These are phyloP conservation scores for Agrotis clavis DNA, from an alignment of 2,888 invertebrate species.

Conservation along the genomic window DNA sequence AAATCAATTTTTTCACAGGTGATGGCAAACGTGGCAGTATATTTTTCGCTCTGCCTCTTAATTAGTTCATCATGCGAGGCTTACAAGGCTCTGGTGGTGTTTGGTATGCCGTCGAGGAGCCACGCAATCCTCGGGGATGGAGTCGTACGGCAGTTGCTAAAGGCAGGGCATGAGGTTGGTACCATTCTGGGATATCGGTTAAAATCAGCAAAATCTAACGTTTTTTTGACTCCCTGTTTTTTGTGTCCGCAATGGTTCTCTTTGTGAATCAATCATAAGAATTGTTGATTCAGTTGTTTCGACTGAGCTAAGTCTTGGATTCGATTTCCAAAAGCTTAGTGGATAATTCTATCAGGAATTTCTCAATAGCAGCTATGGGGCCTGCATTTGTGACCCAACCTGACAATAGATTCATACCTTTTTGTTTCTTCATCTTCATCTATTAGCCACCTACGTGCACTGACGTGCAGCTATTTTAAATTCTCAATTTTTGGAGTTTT, in stretches of 20 bases:
- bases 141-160: constrained; percentile 68
- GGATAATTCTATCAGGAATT: no score
- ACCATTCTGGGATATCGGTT: neutral
- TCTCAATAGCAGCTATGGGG: no score
- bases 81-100: constrained; percentile 71
- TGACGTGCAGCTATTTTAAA: no score
- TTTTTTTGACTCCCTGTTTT: neutral
- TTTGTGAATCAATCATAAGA: no score
- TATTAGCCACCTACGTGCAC: no score
- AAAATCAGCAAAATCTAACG: neutral
- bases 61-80: constrained; percentile 56
- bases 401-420: no score
- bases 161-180: constrained; percentile 76
- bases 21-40: neutral
- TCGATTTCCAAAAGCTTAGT: no score
- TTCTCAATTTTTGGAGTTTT: no score
- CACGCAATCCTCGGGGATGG: constrained; percentile 74
- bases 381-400: no score
- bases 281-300: no score
- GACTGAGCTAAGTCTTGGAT: no score
- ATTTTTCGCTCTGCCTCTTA: constrained; percentile 31
- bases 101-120: constrained; percentile 70
- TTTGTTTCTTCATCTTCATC: no score
- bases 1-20: constrained; percentile 32
- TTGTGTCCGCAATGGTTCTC: neutral